phyloP scores from a whole-genome alignment of 2,113 vertebrate genomes.

The Capreolus pygargus region DNA sequence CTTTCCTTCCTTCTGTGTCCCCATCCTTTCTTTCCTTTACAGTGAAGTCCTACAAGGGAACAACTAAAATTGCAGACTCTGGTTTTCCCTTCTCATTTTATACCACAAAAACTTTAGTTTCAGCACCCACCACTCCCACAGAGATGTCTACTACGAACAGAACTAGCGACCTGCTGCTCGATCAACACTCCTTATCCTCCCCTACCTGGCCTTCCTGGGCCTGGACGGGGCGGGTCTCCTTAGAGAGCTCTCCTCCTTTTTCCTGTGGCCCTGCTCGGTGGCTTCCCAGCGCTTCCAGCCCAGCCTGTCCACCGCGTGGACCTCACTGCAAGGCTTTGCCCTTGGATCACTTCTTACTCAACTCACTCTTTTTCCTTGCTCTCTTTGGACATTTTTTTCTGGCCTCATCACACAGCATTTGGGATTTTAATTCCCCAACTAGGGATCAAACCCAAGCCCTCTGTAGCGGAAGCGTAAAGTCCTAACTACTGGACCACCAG shows the following conservation, averaged over 20 bases:
- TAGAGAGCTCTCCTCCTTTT: not conserved
- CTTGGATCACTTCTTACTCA: not conserved
- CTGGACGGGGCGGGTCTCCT: not conserved
- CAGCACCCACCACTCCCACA: not conserved
- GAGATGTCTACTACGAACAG: not conserved
- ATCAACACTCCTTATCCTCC: not conserved
- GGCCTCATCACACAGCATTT: not conserved
- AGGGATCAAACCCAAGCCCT: not conserved
- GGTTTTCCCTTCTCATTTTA: not conserved
- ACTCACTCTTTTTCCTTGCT: not conserved
- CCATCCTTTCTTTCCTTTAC: not conserved
- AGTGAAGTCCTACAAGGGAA: not conserved
- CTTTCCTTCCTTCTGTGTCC: not conserved
- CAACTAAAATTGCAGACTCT: not conserved
- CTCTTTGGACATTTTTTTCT: not conserved
- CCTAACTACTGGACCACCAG: not conserved
- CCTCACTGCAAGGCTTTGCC: not conserved
- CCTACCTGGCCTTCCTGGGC: not conserved
- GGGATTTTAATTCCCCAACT: not conserved
- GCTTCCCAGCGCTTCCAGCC: not conserved
- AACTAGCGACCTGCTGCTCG: not conserved
- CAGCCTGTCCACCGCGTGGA: not conserved
- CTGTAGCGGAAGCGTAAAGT: not conserved
- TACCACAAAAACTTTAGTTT: not conserved
- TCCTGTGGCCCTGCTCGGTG: not conserved